Percentiles rank a stretch among this genome's conserved stretches.
phyloP scores from a whole-genome alignment of 2,888 invertebrate species.

The Cabera pusaria region DNA sequence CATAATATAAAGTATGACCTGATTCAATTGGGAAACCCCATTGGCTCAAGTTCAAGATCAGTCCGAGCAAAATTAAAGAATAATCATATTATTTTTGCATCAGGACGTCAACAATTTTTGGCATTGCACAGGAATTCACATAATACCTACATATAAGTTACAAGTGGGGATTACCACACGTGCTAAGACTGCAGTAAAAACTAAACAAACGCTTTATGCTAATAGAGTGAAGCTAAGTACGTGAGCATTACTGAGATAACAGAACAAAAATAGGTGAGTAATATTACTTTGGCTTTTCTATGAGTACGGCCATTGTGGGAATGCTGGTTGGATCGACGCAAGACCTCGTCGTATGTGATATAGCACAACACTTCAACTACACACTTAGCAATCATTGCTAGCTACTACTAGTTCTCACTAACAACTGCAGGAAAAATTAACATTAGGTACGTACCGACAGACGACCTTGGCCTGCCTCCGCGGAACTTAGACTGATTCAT shows the following conservation, averaged over 20 bases:
- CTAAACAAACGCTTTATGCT: constrained; percentile 12
- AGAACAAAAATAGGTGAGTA: constrained; percentile 28
- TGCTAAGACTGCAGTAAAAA: too few species aligned
- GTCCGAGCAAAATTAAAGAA: too few species aligned
- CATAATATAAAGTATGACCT: too few species aligned
- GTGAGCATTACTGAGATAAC: constrained; percentile 16
- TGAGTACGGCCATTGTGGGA: constrained; percentile 27
- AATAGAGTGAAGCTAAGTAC: constrained; percentile 9
- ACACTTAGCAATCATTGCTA: constrained; percentile 50
- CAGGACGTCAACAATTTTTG: too few species aligned
- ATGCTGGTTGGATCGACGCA: constrained; percentile 37
- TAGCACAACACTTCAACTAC: constrained; percentile 54
- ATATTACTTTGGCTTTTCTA: constrained; percentile 38
- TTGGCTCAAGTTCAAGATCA: too few species aligned
- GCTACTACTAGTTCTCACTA: constrained; percentile 6
- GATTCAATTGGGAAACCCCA: too few species aligned
- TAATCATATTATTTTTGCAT: too few species aligned
- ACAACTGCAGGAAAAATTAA: constrained; percentile 28
- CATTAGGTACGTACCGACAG: constrained; percentile 41
- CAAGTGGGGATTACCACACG: too few species aligned
- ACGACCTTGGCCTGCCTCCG: constrained; percentile 53
- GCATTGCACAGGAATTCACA: too few species aligned
- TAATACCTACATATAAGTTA: too few species aligned
- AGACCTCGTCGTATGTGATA: constrained; percentile 48
- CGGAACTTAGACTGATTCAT: constrained; percentile 55